Evolutionary conservation across 2,888 invertebrate species (phyloP), one percentile per base, ranked within the genome.

Genomic region (Protonemura montana): DNA sequence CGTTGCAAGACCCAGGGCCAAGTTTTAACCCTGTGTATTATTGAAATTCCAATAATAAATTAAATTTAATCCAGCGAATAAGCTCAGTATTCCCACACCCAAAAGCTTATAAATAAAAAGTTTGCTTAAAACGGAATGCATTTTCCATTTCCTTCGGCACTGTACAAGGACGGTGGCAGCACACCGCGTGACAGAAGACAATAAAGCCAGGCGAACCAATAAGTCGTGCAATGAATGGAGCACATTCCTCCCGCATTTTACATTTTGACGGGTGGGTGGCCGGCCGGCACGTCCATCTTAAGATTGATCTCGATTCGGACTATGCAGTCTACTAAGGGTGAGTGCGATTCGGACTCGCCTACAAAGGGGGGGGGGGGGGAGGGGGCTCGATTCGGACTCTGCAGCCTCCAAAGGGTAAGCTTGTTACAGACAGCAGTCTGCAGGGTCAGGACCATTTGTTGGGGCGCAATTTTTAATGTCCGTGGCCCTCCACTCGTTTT

Each of bases 381-480:
- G 35, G 3, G 35, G 35, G 35, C 35, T 3, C 10, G 35, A 3
- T 35, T 35, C 5, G 35, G 10, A 35, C 35, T 35, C 35, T 35
- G 35, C 35, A 35, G n/a, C n/a, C n/a, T n/a, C n/a, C n/a, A 35
- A 35, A 35, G 3, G 35, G 35, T 35, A 10, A 10, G 35, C 35
- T 35, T 35, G 3, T 10, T 6, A 10, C 3, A 3, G 35, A 6
- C 35, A 35, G 35, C 3, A 3, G 35, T 35, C 35, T 35, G 35
- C 35, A 35, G 5, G 3, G 35, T 35, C 35, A 35, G 30, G 1
- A 78, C 81, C 6, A 30, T 59, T 59, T 84, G 84, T 84, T 84
- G 84, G 84, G 59, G 13, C 13, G 21, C 59, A 59, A 27, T 84
- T 84, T 84, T 84, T 84, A 84, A 84, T 84, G 84, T 76, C 29